phyloP scores from a whole-genome alignment of 2,888 invertebrate genomes.

The Macaria liturata region DNA sequence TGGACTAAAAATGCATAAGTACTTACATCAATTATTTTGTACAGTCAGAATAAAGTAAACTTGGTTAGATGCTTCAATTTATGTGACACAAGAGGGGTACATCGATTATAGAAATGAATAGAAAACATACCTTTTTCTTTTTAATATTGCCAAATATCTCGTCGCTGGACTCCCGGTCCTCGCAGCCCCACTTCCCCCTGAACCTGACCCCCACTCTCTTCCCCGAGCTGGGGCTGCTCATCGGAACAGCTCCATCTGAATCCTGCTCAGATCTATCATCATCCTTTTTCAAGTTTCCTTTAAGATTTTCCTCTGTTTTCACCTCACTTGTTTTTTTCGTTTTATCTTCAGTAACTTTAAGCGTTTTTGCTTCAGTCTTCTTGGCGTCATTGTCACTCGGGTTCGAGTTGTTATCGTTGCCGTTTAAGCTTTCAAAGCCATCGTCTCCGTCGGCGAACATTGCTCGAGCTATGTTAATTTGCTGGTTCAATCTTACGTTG shows the following conservation, averaged over 20 bases:
- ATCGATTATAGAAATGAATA: too few species aligned
- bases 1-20: too few species aligned
- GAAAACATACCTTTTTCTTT: conserved; percentile 64
- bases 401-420: conserved; percentile 91
- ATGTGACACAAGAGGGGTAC: too few species aligned
- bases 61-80: too few species aligned
- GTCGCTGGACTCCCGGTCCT: conserved; percentile 62
- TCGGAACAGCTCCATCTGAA: conserved; percentile 61
- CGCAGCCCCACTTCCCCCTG: conserved; percentile 66
- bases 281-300: conserved; percentile 56
- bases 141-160: conserved; percentile 61
- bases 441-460: conserved; percentile 86
- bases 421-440: conserved; percentile 93
- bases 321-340: conserved; percentile 24
- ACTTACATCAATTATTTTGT: too few species aligned
- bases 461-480: conserved; percentile 51
- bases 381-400: conserved; percentile 80
- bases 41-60: too few species aligned
- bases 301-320: conserved; percentile 28
- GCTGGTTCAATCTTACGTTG: conserved; percentile 61
- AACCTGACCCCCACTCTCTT: conserved; percentile 71
- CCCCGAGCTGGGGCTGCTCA: conserved; percentile 56
- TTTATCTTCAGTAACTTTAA: conserved; percentile 34
- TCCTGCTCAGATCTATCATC: conserved; percentile 70
- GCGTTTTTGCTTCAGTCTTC: conserved; percentile 48